Evolutionary conservation across 35 echinoderm and acorn worm genomes (phyloP).

Genomic region (Holothuria glaberrima): DNA sequence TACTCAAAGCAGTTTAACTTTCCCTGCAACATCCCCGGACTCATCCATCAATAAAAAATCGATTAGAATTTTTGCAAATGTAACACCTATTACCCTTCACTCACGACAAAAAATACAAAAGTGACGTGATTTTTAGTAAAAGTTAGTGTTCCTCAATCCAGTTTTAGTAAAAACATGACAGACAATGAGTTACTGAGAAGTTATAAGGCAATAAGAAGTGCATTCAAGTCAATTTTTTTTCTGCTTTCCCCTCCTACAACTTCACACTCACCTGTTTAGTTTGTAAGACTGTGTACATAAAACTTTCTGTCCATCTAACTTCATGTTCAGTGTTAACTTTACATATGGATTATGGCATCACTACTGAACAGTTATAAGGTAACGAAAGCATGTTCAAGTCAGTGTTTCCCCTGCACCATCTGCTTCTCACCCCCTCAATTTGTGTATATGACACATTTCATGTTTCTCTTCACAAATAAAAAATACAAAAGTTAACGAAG

Average conservation of each 20-base stretch:
- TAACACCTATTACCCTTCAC: neutral
- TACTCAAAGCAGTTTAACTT: neutral
- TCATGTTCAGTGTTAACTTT: slow-evolving; percentile 13
- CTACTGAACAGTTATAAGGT: neutral
- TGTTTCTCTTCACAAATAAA: no score
- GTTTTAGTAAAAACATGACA: neutral
- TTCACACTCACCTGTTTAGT: neutral
- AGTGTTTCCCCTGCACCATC: neutral
- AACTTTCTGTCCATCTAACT: neutral
- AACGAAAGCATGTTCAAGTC: neutral
- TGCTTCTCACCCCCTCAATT: no score
- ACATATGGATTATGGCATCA: neutral
- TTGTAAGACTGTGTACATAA: slow-evolving; percentile 8
- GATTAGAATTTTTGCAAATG: neutral
- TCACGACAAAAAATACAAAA: neutral
- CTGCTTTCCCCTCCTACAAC: neutral
- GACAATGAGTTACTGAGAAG: neutral
- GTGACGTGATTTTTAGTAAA: neutral
- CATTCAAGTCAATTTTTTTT: slow-evolving; percentile 2
- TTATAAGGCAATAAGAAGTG: neutral
- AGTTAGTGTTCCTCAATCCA: neutral
- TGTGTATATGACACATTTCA: no score
- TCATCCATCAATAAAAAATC: neutral
- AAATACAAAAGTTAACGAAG: no score
- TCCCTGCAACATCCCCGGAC: neutral